A percentile compares a stretch with the other conserved stretches of the same genome.
Conservation (phyloP, 2,888 invertebrate genomes). For the Caenorhabditis doughertyi region DNA sequence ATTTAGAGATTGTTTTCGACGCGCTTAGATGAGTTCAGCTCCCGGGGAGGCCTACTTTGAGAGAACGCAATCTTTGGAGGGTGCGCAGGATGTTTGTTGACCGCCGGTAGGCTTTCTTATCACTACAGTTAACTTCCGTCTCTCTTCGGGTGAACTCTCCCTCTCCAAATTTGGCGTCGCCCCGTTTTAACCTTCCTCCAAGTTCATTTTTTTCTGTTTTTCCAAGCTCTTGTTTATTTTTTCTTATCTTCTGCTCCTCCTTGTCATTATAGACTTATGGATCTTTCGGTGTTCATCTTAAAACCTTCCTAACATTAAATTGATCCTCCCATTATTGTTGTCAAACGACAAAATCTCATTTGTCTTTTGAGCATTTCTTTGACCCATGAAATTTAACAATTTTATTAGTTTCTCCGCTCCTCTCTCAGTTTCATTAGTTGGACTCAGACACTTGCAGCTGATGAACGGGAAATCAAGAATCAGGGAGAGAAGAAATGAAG, state of each 20-base stretch:
- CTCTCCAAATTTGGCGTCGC: constrained; percentile 51
- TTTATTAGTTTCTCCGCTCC: constrained; percentile 30
- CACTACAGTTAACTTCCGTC: constrained; percentile 65
- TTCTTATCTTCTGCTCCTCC: not conserved
- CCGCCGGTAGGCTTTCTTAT: constrained; percentile 60
- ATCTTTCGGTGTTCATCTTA: not conserved
- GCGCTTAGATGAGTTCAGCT: constrained; percentile 60
- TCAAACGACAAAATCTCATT: constrained; percentile 34
- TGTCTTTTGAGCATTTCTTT: constrained; percentile 38
- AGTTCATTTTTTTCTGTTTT: not conserved
- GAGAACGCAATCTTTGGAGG: constrained; percentile 49
- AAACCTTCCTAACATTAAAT: not conserved
- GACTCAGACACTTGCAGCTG: constrained; percentile 12
- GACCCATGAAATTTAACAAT: constrained; percentile 45
- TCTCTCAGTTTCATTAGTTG: constrained; percentile 8
- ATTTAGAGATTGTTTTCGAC: constrained; percentile 63
- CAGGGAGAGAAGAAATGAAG: not conserved
- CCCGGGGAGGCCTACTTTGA: constrained; percentile 36
- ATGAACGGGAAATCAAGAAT: constrained; percentile 1
- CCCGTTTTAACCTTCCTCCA: constrained; percentile 44
- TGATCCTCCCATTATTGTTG: constrained; percentile 1
- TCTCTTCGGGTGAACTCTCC: constrained; percentile 43
- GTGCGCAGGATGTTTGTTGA: constrained; percentile 58
- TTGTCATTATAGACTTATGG: not conserved
- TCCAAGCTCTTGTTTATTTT: not conserved